Evolutionary conservation across 2,888 invertebrate species (phyloP).

Genomic region (Antitype chi): DNA sequence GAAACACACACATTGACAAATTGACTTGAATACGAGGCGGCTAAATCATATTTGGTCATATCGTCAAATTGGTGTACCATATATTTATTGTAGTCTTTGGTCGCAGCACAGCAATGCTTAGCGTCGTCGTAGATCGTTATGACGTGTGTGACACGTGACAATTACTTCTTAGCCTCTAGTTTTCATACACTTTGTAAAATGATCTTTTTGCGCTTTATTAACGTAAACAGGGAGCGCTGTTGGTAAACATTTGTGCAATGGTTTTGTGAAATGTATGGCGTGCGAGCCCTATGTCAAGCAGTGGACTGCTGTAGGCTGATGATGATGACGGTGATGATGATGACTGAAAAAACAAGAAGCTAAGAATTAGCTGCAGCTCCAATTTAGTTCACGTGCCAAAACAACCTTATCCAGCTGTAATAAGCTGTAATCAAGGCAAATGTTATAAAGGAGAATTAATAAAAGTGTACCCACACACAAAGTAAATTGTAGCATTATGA

Average conservation of each 20-base stretch:
- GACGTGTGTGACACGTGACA: neutral
- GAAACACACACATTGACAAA: too few relatives aligned
- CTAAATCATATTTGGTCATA: too few relatives aligned
- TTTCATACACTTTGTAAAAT: neutral
- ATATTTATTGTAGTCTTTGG: neutral
- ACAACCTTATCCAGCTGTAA: neutral
- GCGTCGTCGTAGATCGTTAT: neutral
- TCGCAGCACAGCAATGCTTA: neutral
- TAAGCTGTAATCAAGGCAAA: neutral
- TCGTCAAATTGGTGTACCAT: neutral
- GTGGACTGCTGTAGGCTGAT: too few relatives aligned
- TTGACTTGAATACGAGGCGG: too few relatives aligned
- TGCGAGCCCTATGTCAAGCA: too few relatives aligned
- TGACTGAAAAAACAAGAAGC: neutral
- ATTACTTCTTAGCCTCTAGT: neutral
- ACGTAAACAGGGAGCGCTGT: neutral
- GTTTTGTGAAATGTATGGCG: neutral
- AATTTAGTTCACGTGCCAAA: neutral
- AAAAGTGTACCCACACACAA: too few relatives aligned
- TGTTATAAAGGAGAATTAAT: neutral
- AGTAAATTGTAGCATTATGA: too few relatives aligned
- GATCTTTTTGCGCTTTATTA: neutral
- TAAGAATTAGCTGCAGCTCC: too few relatives aligned
- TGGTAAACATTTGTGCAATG: neutral
- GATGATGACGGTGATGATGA: too few relatives aligned